Conservation (phyloP, 2,797 vertebrate species). For the Cottoperca gobio region DNA sequence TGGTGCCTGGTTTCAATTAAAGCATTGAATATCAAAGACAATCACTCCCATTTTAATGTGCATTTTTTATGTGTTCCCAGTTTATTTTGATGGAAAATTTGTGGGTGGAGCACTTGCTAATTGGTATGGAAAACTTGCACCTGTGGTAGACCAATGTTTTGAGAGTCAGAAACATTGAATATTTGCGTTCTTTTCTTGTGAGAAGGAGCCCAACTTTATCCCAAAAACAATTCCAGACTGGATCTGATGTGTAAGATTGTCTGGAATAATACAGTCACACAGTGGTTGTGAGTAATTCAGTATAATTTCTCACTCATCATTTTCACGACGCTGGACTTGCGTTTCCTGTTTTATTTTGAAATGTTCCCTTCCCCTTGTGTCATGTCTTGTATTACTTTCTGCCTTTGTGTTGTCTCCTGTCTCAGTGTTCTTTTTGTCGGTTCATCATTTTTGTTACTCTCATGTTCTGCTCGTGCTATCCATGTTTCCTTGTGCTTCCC, state of each 20-base stretch:
- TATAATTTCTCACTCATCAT: conserved; percentile 61
- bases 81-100: conserved; percentile 85
- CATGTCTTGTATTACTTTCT: too few relatives aligned
- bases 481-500: too few relatives aligned
- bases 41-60: conserved; percentile 82
- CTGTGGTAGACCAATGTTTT: conserved; percentile 86
- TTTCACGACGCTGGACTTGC: too few relatives aligned
- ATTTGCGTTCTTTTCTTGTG: conserved; percentile 76
- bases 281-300: conserved; percentile 21
- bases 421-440: too few relatives aligned
- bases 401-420: too few relatives aligned
- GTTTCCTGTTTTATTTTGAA: too few relatives aligned
- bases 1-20: conserved; percentile 84
- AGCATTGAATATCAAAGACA: conserved; percentile 85
- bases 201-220: conserved; percentile 68
- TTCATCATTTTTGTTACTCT: too few relatives aligned
- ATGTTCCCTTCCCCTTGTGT: too few relatives aligned
- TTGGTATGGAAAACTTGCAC: conserved; percentile 85
- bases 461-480: too few relatives aligned
- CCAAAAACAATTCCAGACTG: conserved; percentile 74
- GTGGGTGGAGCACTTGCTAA: conserved; percentile 83
- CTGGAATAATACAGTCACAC: conserved; percentile 69
- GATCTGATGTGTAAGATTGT: conserved; percentile 66
- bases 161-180: conserved; percentile 80
- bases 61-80: conserved; percentile 77